Evolutionary conservation across 2,113 vertebrate species (phyloP).

Genomic region (Lucifuga dentata): DNA sequence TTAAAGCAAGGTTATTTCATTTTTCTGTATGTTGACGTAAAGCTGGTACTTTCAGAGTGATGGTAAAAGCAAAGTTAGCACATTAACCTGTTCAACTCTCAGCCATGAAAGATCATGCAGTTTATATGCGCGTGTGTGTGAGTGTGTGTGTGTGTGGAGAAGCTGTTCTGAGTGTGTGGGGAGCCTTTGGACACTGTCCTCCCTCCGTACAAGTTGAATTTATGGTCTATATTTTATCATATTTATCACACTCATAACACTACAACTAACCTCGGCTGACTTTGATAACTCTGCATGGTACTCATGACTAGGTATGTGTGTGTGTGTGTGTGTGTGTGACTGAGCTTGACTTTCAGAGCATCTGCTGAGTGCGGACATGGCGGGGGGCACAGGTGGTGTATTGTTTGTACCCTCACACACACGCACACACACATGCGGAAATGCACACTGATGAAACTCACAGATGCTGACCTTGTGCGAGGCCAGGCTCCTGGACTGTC

Average conservation of each 20-base stretch:
- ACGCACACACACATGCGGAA: constrained; percentile 38
- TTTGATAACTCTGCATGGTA: constrained; percentile 75
- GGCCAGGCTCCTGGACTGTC: constrained; percentile 75
- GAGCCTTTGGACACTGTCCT: constrained; percentile 17
- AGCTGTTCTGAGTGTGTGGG: constrained; percentile 4
- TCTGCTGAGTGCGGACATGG: constrained; percentile 77
- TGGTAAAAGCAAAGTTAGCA: no score
- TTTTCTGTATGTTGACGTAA: no score
- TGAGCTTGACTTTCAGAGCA: constrained; percentile 80
- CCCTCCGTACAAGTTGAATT: constrained; percentile 48
- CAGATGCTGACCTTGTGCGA: constrained; percentile 77
- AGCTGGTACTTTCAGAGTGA: no score
- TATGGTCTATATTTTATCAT: constrained; percentile 70
- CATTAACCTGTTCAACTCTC: no score
- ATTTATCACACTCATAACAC: constrained; percentile 65
- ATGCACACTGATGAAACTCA: constrained; percentile 59
- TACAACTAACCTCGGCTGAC: constrained; percentile 75
- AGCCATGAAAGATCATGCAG: no score
- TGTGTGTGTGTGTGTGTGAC: constrained; percentile 31
- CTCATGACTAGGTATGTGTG: constrained; percentile 30
- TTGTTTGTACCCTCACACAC: constrained; percentile 65
- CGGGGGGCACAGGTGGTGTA: constrained; percentile 80
- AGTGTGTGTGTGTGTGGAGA: constrained; percentile 2
- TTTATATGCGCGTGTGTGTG: constrained; percentile 13
- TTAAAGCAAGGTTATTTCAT: no score